These are phyloP conservation scores for Phalacrocorax carbo DNA, from an alignment of 2,113 vertebrate species.

Conservation along the genomic window DNA sequence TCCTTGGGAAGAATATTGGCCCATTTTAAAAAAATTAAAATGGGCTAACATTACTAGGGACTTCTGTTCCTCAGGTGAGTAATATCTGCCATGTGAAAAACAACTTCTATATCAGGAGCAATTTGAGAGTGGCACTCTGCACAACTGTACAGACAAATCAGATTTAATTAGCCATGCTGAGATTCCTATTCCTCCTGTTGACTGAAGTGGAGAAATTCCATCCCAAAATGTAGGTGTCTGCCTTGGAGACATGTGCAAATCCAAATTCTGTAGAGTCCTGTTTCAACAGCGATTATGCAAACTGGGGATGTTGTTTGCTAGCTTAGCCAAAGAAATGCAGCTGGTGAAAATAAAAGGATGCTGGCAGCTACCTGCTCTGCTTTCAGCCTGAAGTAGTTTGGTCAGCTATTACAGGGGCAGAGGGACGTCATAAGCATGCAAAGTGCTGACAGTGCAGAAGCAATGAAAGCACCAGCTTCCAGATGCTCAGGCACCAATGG, in stretches of 20 bases:
- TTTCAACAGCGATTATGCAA: conserved; percentile 5
- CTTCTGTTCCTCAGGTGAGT: not conserved
- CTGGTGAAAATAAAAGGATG: conserved; percentile 53
- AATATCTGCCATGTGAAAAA: not conserved
- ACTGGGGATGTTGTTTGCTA: not conserved
- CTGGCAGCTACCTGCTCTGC: conserved; percentile 50
- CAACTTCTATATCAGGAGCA: not conserved
- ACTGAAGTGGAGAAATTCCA: conserved; percentile 27
- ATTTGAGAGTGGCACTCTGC: not conserved
- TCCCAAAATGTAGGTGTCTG: conserved; percentile 15
- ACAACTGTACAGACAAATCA: conserved; percentile 31
- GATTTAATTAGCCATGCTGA: conserved; percentile 34
- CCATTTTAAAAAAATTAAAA: not conserved
- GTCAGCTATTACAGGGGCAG: not conserved
- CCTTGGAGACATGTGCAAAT: conserved; percentile 6
- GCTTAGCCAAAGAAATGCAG: conserved; percentile 46
- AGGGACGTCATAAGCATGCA: not conserved
- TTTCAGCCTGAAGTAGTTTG: conserved; percentile 36
- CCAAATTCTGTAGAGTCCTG: not conserved
- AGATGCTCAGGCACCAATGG: not conserved
- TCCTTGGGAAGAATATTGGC: not conserved
- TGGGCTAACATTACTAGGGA: not conserved
- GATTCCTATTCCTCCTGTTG: not conserved
- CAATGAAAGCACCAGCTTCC: conserved; percentile 1
- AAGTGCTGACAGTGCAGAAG: conserved; percentile 24